These are phyloP conservation scores for Babylonia areolata DNA, from an alignment of 1,140 invertebrate species.

Conservation along the genomic window DNA sequence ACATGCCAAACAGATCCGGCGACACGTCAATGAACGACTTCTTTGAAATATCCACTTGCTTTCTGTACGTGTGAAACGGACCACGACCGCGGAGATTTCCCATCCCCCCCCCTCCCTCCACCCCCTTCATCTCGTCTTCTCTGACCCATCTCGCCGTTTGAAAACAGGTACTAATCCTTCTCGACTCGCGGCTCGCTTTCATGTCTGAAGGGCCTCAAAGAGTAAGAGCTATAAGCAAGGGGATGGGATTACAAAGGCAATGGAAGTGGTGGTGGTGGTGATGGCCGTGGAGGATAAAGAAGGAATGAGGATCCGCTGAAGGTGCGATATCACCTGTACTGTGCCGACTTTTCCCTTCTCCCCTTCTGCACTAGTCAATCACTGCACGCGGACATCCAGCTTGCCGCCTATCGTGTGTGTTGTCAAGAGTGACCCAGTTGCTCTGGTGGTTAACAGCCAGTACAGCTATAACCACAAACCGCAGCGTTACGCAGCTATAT, in stretches of 20 bases:
- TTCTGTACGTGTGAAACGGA: background rate
- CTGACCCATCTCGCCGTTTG: background rate
- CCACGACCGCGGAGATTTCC: background rate
- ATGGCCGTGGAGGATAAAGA: background rate
- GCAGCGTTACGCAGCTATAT: too few relatives aligned
- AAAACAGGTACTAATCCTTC: background rate
- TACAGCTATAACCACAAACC: too few relatives aligned
- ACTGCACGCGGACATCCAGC: background rate
- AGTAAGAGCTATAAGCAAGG: background rate
- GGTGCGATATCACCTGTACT: background rate
- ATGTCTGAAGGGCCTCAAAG: background rate
- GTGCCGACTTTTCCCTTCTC: background rate
- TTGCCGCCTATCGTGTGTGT: background rate
- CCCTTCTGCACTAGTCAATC: background rate
- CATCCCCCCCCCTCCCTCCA: background rate
- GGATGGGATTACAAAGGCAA: constrained; percentile 1
- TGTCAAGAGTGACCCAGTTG: too few relatives aligned
- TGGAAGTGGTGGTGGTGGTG: background rate
- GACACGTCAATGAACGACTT: too few relatives aligned
- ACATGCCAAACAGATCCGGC: too few relatives aligned
- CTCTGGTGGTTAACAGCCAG: too few relatives aligned
- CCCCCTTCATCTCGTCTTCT: background rate
- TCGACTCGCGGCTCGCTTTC: background rate
- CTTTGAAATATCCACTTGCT: too few relatives aligned
- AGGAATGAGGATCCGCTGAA: background rate